Base-by-base conservation (phyloP, 2,797 vertebrate genomes). In the Hybognathus amarus region DNA sequence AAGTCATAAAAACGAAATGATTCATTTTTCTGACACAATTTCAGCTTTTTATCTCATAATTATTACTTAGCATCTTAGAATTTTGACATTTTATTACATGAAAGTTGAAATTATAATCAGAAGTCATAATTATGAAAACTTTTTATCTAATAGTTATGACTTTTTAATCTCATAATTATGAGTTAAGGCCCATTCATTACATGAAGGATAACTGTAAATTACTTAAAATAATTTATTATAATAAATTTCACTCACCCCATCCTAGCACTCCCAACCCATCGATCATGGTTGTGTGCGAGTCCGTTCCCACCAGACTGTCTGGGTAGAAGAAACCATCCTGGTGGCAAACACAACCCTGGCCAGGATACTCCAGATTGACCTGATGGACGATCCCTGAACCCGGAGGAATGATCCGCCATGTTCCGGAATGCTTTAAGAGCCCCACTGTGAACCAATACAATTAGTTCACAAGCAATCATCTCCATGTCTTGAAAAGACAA, bases 201-300 rank as follows among this genome's bases (percentile, higher is more conserved):
- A 8, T 27, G 17, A 45, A 20, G 0, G 4, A 45, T 45, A 77
- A 66, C 15, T n/a, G 27, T 33, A 67, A 66, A 66, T 20, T 1
- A 56, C 22, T 63, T 30, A 27, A 52, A 61, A 1, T 20, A 59
- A 56, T 40, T 33, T 3, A 33, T 33, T 33, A 33, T 33, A 3
- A 59, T 13, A n/a, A 30, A 5, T 24, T 33, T 38, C 2, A 33
- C 96, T 91, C 92, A 99, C 98, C 98, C 98, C 97, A 99, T 83
- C 98, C 98, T 15, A 99, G 96, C 33, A 99, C 94, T 1, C 98
- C 98, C 86, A 99, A 94, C 33, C 98, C 98, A 9, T 99, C 94
- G 0, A 99, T 98, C 98, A 99, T 99, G 78, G 98, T 99, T 33
- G 98, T 99, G 92, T 99, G 98, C 0, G 98, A 99, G 91, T 99